Evolutionary conservation across 2,113 vertebrate species (phyloP), one percentile per base, ranked within the genome.

Genomic region (Crocuta crocuta): DNA sequence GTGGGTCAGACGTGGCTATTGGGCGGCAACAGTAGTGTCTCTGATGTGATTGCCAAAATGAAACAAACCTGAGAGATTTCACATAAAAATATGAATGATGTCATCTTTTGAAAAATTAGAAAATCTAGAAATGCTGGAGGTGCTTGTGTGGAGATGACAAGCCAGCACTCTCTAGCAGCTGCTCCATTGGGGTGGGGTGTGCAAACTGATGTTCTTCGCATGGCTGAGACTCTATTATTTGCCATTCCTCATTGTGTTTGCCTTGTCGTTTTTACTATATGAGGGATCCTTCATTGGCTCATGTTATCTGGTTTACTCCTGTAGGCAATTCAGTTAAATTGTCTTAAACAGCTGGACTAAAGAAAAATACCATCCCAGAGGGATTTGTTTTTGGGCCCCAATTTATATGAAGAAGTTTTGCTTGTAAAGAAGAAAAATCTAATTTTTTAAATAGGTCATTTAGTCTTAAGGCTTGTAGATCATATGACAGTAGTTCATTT

Each of bases 101-200:
- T 39, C 6, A 31, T n/a, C 5, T 31, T 31, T 90, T n/a, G 48
- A 81, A 87, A 82, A 87, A 55, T 89, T 19, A 91, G 45, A 89
- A 89, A 74, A 73, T 55, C 48, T 93, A 66, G 48, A 93, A 87
- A 91, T 86, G 6, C 28, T 96, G 79, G 43, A 53, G n/a, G 86
- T 53, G 26, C 58, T 65, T 74, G 48, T 11, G 19, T n/a, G 70
- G 80, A 70, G 74, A 82, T 0, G 4, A 78, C 28, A 79, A 68
- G 23, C 7, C 31, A 39, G n/a, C 12, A 28, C 17, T 83, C 43
- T 19, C 24, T 11, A 55, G 71, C 61, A 28, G 28, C 17, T 19
- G 5, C 26, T 76, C 45, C 4, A 0, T 78, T 19, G 33, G 3
- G 5, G 21, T 35, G 73, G 61, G 26, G 16, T 17, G 26, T 13